Evolutionary conservation across 2,888 invertebrate species (phyloP).

Genomic region (Teinopalpus imperialis): DNA sequence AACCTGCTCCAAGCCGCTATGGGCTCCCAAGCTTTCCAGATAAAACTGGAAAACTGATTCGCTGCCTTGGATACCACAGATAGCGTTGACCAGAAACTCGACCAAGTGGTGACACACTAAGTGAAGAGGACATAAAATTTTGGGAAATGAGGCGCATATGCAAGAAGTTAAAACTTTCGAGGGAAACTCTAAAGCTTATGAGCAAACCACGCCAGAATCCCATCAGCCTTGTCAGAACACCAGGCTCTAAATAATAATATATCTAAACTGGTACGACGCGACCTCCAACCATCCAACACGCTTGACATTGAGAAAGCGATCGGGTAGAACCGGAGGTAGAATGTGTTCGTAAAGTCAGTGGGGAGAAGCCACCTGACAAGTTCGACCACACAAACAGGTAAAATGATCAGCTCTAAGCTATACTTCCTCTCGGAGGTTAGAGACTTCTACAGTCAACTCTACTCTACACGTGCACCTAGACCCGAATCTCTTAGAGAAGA

Average conservation of each 20-base stretch:
- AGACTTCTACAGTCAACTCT: constrained; percentile 6
- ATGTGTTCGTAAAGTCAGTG: constrained; percentile 3
- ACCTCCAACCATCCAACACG: background rate
- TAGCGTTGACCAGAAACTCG: background rate
- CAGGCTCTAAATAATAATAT: background rate
- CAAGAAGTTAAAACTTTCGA: constrained; percentile 1
- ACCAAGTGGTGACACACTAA: background rate
- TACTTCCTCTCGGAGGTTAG: constrained; percentile 8
- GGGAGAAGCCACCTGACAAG: constrained; percentile 10
- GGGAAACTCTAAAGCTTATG: constrained; percentile 1
- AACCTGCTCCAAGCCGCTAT: background rate
- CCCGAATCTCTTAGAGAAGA: background rate
- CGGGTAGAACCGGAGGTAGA: background rate
- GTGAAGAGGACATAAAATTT: background rate
- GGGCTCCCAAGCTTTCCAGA: constrained; percentile 10
- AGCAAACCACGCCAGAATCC: background rate
- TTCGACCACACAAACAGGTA: background rate
- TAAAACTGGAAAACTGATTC: constrained; percentile 17
- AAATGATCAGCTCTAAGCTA: background rate
- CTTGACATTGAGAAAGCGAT: background rate
- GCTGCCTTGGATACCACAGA: constrained; percentile 16
- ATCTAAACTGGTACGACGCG: background rate
- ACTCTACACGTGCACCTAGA: constrained; percentile 9
- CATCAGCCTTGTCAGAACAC: background rate
- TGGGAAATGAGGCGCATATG: background rate